Percentiles rank a stretch among this genome's conserved stretches.
Evolutionary conservation across 2,113 vertebrate genomes (phyloP).

Genomic region (Colistium nudipinnis): DNA sequence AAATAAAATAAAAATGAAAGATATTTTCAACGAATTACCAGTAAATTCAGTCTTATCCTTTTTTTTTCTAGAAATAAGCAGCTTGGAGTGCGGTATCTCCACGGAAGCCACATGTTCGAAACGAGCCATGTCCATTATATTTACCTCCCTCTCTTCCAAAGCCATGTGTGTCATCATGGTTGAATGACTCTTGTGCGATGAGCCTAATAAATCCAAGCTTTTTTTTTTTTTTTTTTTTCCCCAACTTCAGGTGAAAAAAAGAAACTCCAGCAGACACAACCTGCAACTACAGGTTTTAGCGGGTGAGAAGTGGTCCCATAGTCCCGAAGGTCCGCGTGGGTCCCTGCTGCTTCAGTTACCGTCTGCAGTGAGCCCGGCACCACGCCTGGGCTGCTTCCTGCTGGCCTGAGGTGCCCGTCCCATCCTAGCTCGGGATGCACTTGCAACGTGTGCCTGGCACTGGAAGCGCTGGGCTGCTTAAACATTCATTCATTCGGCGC

Average conservation of each 20-base stretch:
- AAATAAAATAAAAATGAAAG: too few relatives aligned
- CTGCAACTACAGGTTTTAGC: slow-evolving; percentile 2
- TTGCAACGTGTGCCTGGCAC: slow-evolving; percentile 66
- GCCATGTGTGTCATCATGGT: slow-evolving; percentile 73
- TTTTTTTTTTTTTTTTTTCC: too few relatives aligned
- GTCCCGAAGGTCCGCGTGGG: slow-evolving; percentile 1
- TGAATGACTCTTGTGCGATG: slow-evolving; percentile 22
- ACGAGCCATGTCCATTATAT: neutral
- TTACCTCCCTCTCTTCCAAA: slow-evolving; percentile 73
- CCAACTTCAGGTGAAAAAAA: neutral
- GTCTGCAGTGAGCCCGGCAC: slow-evolving; percentile 11
- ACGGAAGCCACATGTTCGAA: neutral
- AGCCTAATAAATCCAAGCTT: slow-evolving; percentile 47
- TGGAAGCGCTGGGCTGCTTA: slow-evolving; percentile 64
- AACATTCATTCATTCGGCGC: slow-evolving; percentile 77
- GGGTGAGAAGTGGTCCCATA: slow-evolving; percentile 38
- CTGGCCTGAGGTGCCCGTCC: slow-evolving; percentile 20
- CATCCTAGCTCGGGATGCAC: slow-evolving; percentile 51
- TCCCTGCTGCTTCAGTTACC: slow-evolving; percentile 21
- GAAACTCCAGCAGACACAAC: slow-evolving; percentile 3
- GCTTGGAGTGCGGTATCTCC: neutral
- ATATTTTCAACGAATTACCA: too few relatives aligned
- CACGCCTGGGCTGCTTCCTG: slow-evolving; percentile 48
- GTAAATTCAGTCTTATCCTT: too few relatives aligned
- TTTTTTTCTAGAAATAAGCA: neutral